Percentiles rank a stretch among this genome's conserved stretches.
phyloP scores from a whole-genome alignment of 92 coral and sea anemone species.

The Desmophyllum pertusum region DNA sequence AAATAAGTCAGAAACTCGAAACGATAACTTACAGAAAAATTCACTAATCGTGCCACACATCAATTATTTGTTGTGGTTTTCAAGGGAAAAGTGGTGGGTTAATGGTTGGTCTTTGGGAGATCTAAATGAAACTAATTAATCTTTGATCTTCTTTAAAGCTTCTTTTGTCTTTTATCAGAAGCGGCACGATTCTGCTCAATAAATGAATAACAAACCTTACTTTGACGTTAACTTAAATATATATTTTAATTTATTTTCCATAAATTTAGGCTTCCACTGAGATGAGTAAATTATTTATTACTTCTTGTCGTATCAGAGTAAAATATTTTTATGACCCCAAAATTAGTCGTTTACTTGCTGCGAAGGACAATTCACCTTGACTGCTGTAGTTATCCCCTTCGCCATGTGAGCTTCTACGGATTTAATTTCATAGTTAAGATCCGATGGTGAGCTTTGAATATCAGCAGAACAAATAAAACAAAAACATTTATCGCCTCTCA shows the following conservation, averaged over 20 bases:
- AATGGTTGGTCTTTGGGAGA: neutral
- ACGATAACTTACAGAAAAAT: neutral
- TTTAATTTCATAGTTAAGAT: neutral
- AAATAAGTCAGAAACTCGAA: neutral
- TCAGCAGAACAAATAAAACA: neutral
- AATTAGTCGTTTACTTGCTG: neutral
- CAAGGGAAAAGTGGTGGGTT: neutral
- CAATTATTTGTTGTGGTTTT: neutral
- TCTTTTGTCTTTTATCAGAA: neutral
- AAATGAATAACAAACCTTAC: neutral
- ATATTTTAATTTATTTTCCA: neutral
- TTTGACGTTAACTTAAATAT: neutral
- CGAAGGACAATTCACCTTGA: neutral
- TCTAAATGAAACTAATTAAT: neutral
- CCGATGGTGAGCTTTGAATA: neutral
- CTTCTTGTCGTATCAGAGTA: neutral
- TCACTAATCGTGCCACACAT: neutral
- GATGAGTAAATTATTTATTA: neutral
- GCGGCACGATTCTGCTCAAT: neutral
- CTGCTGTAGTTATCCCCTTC: constrained; percentile 1
- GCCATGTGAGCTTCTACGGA: neutral
- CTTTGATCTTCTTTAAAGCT: neutral
- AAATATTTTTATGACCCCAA: neutral
- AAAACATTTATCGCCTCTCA: neutral
- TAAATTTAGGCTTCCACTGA: neutral